These are phyloP conservation scores for Odontomyia ornata DNA, from an alignment of 2,888 invertebrate species.

Conservation along the genomic window DNA sequence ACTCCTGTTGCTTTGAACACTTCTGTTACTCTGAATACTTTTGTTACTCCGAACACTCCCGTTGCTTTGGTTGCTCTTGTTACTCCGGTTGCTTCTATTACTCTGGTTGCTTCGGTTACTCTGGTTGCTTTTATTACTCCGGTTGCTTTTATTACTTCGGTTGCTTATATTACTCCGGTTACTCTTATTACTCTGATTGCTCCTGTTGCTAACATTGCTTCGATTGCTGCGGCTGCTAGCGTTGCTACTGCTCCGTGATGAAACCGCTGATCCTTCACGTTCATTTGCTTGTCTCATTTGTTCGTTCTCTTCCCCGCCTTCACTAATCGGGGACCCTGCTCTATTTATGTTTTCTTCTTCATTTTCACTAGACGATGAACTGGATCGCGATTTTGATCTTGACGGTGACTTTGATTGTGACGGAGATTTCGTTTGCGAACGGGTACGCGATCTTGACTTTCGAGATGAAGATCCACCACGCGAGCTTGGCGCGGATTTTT, in stretches of 20 bases:
- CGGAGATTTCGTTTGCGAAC: slow-evolving; percentile 56
- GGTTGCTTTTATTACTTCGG: too few relatives aligned
- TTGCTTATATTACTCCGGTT: too few relatives aligned
- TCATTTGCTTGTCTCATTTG: slow-evolving; percentile 3
- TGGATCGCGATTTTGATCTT: slow-evolving; percentile 54
- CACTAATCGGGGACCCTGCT: slow-evolving; percentile 48
- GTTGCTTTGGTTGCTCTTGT: too few relatives aligned
- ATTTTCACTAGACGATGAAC: slow-evolving; percentile 55
- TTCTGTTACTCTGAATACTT: slow-evolving; percentile 29
- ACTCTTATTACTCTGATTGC: slow-evolving; percentile 58
- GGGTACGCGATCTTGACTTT: slow-evolving; percentile 56
- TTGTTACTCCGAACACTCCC: too few relatives aligned
- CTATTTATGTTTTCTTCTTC: slow-evolving; percentile 51
- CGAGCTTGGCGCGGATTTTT: slow-evolving; percentile 58
- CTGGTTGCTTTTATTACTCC: too few relatives aligned
- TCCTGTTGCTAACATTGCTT: too few relatives aligned
- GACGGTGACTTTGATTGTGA: slow-evolving; percentile 56
- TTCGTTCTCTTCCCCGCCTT: not conserved
- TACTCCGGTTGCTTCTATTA: too few relatives aligned
- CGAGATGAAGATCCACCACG: slow-evolving; percentile 62
- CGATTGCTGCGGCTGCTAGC: too few relatives aligned
- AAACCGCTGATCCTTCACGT: too few relatives aligned
- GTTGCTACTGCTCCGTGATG: slow-evolving; percentile 58
- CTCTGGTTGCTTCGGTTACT: too few relatives aligned
- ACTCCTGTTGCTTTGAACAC: too few relatives aligned